Evolutionary conservation across 2,797 vertebrate species (phyloP).

Genomic region (Poecilia gillii): DNA sequence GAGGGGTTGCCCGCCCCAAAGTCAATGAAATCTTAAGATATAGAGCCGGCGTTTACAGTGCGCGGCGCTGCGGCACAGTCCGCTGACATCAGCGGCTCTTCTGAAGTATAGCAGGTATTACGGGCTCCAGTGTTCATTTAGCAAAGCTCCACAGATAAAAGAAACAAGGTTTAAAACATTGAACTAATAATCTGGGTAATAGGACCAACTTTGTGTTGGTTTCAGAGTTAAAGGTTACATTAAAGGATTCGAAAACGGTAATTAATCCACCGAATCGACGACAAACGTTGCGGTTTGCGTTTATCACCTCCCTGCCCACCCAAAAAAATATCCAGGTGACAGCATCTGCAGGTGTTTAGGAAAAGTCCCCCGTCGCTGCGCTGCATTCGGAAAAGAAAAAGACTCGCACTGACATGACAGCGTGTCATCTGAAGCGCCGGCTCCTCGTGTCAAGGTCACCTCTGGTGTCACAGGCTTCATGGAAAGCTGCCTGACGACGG

Average conservation of each 20-base stretch:
- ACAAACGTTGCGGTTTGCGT: background rate
- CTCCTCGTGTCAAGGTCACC: conserved; percentile 78
- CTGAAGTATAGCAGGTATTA: conserved; percentile 44
- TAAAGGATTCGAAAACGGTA: background rate
- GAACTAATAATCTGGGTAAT: conserved; percentile 7
- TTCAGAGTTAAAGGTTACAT: background rate
- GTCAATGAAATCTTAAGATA: conserved; percentile 61
- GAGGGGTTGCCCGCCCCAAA: conserved; percentile 34
- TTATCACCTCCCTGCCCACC: background rate
- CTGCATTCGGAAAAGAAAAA: conserved; percentile 10
- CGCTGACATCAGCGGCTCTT: conserved; percentile 33
- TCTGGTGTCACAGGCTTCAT: conserved; percentile 75
- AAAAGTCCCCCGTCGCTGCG: background rate
- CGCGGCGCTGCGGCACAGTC: conserved; percentile 25
- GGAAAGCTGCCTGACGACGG: conserved; percentile 73
- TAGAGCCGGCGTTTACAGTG: conserved; percentile 39
- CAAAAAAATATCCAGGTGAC: background rate
- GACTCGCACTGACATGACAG: conserved; percentile 51
- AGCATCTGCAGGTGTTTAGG: conserved; percentile 9
- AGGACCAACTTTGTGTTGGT: background rate
- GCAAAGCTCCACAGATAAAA: conserved; percentile 37
- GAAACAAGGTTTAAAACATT: conserved; percentile 8
- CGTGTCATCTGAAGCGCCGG: conserved; percentile 44
- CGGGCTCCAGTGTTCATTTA: conserved; percentile 44
- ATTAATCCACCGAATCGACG: background rate